Evolutionary conservation across 2,797 vertebrate species (phyloP).

Genomic region (Petrocephalus sullivani): DNA sequence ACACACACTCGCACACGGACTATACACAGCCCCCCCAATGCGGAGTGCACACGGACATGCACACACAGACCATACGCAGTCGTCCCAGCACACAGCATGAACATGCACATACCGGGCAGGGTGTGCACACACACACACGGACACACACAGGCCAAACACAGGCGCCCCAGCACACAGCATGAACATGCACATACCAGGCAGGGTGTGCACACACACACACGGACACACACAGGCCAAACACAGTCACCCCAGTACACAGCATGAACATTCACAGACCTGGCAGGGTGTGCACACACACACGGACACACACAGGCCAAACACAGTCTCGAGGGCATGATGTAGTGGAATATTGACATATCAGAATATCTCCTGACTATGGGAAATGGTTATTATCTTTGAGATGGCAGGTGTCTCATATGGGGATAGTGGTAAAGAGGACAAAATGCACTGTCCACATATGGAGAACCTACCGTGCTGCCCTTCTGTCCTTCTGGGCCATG

Average conservation of each 20-base stretch:
- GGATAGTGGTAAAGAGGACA: background rate
- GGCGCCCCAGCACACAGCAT: too few relatives aligned
- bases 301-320: too few relatives aligned
- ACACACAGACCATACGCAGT: background rate
- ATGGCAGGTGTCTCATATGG: too few relatives aligned
- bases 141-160: too few relatives aligned
- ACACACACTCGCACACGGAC: too few relatives aligned
- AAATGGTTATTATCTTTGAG: background rate
- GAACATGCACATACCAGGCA: background rate
- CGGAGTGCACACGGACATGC: background rate
- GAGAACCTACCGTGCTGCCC: constrained; percentile 67
- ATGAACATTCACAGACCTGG: too few relatives aligned
- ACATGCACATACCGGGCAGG: too few relatives aligned
- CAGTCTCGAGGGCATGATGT: background rate
- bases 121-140: too few relatives aligned
- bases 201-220: too few relatives aligned
- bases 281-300: background rate
- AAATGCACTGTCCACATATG: background rate
- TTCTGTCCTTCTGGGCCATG: constrained; percentile 70
- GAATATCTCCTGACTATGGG: background rate
- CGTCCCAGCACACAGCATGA: background rate
- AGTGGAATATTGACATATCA: background rate
- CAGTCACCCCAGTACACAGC: too few relatives aligned
- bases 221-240: background rate
- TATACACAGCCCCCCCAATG: background rate